Conservation (phyloP, 2,797 vertebrate species). For the Gambelia wislizenii region DNA sequence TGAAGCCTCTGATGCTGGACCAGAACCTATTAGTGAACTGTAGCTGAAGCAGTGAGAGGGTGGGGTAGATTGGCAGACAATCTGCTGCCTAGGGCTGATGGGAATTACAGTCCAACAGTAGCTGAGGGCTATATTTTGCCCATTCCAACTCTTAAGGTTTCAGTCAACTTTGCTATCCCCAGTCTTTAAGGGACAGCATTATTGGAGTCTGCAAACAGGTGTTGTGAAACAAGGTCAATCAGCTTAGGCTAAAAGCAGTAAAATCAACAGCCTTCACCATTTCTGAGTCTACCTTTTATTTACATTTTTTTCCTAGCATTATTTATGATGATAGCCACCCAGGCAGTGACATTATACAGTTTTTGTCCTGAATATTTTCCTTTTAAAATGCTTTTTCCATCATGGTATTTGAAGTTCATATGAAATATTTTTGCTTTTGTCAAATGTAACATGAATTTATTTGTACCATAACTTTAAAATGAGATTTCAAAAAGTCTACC, state of each 20-base stretch:
- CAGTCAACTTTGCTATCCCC: too few species aligned
- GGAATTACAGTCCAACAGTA: not conserved
- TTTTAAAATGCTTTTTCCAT: conserved; percentile 41
- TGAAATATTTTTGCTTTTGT: conserved; percentile 43
- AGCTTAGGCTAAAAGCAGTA: not conserved
- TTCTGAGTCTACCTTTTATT: conserved; percentile 6
- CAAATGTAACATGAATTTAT: conserved; percentile 57
- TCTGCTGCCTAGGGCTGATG: not conserved
- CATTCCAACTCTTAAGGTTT: too few species aligned
- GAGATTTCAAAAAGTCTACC: conserved; percentile 55
- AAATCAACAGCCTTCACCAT: conserved; percentile 7
- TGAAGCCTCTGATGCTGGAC: too few species aligned
- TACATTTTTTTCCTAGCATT: conserved; percentile 13
- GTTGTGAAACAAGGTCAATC: not conserved
- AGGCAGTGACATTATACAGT: conserved; percentile 20
- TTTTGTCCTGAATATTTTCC: conserved; percentile 16
- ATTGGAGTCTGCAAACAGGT: not conserved
- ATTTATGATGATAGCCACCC: conserved; percentile 34
- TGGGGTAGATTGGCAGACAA: too few species aligned
- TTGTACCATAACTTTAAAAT: conserved; percentile 60
- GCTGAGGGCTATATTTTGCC: not conserved
- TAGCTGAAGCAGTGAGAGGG: too few species aligned
- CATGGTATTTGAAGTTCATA: conserved; percentile 31
- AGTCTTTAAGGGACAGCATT: too few species aligned
- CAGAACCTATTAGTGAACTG: too few species aligned